Evolutionary conservation across 2,888 invertebrate genomes (phyloP).

Genomic region (Phyllotreta striolata): DNA sequence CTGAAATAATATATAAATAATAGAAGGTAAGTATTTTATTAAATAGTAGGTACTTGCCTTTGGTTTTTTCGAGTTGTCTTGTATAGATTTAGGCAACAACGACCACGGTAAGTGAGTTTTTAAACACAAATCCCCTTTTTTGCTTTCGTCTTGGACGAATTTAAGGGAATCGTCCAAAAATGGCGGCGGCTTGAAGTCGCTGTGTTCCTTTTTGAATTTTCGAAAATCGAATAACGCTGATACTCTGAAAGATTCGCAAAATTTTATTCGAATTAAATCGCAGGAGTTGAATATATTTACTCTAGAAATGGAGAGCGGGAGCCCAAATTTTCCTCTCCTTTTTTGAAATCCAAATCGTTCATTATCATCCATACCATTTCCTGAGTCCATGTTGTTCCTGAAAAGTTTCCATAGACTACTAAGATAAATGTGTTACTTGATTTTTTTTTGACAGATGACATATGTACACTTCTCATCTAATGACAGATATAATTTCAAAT

Average conservation of each 20-base stretch:
- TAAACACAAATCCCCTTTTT: conserved; percentile 62
- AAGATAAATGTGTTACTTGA: too few species aligned
- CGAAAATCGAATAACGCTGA: conserved; percentile 60
- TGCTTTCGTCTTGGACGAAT: conserved; percentile 43
- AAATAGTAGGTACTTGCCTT: conserved; percentile 47
- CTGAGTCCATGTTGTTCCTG: conserved; percentile 81
- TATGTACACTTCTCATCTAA: too few species aligned
- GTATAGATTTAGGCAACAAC: conserved; percentile 65
- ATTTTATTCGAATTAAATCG: background rate
- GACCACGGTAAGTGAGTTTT: conserved; percentile 72
- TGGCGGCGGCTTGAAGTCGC: conserved; percentile 50
- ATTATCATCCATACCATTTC: conserved; percentile 77
- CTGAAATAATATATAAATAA: conserved; percentile 54
- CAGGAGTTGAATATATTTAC: conserved; percentile 61
- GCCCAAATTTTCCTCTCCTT: conserved; percentile 64
- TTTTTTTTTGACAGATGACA: too few species aligned
- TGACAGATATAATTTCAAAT: too few species aligned
- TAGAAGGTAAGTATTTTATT: background rate
- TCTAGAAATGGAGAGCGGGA: conserved; percentile 76
- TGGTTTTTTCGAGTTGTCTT: conserved; percentile 57
- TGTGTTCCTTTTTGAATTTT: conserved; percentile 50
- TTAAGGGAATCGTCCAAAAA: conserved; percentile 49
- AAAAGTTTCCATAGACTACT: conserved; percentile 33
- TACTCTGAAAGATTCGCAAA: conserved; percentile 50
- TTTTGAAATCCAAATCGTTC: conserved; percentile 68